Conservation (phyloP, 2,888 invertebrate genomes). For the Agonopterix subpropinquella region DNA sequence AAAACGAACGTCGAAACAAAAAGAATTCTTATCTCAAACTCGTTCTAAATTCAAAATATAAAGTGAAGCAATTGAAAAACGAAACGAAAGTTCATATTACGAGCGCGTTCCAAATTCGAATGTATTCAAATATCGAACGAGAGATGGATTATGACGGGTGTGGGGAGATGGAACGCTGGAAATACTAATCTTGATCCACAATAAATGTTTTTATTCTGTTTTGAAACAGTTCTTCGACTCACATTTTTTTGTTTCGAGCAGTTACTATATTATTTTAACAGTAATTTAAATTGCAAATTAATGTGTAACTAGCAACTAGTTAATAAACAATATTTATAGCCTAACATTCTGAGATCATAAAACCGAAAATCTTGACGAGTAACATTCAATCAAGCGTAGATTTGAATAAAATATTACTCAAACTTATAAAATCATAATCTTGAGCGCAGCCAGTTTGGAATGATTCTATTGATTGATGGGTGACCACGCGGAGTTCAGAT, state of each 20-base stretch:
- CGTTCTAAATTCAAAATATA: slow-evolving; percentile 71
- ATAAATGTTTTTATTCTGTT: slow-evolving; percentile 32
- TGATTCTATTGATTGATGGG: slow-evolving; percentile 75
- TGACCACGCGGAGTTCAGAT: slow-evolving; percentile 60
- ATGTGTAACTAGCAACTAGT: slow-evolving; percentile 1
- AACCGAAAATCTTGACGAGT: slow-evolving; percentile 35
- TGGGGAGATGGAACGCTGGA: slow-evolving; percentile 42
- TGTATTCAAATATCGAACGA: slow-evolving; percentile 70
- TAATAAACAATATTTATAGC: slow-evolving; percentile 6
- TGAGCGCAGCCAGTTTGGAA: slow-evolving; percentile 52
- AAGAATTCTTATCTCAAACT: slow-evolving; percentile 50
- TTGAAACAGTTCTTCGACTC: background rate
- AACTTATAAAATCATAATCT: slow-evolving; percentile 70
- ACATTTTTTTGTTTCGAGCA: background rate
- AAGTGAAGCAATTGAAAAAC: slow-evolving; percentile 73
- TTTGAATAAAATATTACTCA: slow-evolving; percentile 72
- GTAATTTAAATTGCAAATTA: slow-evolving; percentile 46
- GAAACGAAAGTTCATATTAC: slow-evolving; percentile 69
- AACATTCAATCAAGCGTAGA: slow-evolving; percentile 68
- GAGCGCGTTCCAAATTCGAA: slow-evolving; percentile 67
- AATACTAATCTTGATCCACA: slow-evolving; percentile 43
- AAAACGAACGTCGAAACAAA: slow-evolving; percentile 32
- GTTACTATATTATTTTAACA: slow-evolving; percentile 20
- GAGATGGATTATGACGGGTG: slow-evolving; percentile 64
- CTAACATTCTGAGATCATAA: slow-evolving; percentile 27